Percentiles rank a stretch among this genome's conserved stretches.
These are phyloP conservation scores for Lithobates sylvaticus DNA, from an alignment of 2,797 vertebrate genomes.

Conservation along the genomic window DNA sequence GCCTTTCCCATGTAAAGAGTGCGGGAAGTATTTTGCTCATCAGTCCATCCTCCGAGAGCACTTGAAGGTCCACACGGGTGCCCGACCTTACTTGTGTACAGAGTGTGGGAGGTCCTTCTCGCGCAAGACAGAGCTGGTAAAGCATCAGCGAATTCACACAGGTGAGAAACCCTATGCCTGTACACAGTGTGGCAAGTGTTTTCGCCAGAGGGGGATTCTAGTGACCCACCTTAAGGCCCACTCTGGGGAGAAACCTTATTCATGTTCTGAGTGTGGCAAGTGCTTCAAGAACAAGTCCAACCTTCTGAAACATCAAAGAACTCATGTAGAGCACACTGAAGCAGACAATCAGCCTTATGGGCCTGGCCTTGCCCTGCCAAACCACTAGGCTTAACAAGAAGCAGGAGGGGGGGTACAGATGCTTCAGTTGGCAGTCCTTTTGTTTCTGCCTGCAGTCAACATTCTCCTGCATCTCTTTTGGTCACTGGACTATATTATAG, in stretches of 20 bases:
- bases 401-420: too few species aligned
- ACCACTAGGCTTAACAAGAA: too few species aligned
- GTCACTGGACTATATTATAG: too few species aligned
- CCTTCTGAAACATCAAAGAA: too few species aligned
- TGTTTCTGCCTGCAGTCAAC: too few species aligned
- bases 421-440: too few species aligned
- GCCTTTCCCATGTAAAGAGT: slow-evolving; percentile 4
- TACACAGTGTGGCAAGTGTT: neutral
- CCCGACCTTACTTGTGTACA: slow-evolving; percentile 9
- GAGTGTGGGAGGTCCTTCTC: slow-evolving; percentile 25
- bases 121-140: neutral
- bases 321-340: too few species aligned
- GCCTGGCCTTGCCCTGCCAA: too few species aligned
- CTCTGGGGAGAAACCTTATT: neutral
- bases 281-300: too few species aligned
- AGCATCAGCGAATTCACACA: neutral
- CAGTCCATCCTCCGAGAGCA: neutral
- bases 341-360: too few species aligned
- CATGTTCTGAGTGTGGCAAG: neutral
- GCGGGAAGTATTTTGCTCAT: slow-evolving; percentile 39
- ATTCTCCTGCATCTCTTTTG: too few species aligned
- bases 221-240: neutral
- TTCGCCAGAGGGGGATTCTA: neutral
- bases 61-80: neutral
- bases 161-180: neutral